Conservation (phyloP, 2,888 invertebrate species). For the Thera obeliscata region DNA sequence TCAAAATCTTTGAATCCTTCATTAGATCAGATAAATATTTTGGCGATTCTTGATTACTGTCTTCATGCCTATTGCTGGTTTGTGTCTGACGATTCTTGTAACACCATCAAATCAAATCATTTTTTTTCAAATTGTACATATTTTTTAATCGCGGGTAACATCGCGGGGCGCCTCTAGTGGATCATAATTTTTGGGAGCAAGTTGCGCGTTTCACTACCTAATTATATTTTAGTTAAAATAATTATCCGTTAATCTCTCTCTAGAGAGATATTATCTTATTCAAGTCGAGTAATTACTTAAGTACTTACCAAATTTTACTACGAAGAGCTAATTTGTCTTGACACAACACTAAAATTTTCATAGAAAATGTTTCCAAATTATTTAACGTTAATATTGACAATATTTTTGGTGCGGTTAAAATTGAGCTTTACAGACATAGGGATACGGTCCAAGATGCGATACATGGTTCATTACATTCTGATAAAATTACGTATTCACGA, state of each 20-base stretch:
- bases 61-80: no score
- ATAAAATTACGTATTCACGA: constrained; percentile 7
- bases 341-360: constrained; percentile 11
- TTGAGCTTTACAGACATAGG: not conserved
- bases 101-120: no score
- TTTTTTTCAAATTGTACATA: no score
- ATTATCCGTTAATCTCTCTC: not conserved
- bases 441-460: not conserved
- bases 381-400: constrained; percentile 13
- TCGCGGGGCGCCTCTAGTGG: no score
- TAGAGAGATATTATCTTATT: not conserved
- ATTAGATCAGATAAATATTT: no score
- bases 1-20: no score
- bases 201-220: no score
- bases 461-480: not conserved
- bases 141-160: no score
- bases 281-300: not conserved
- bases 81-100: no score
- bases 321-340: constrained; percentile 17
- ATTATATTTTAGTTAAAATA: no score
- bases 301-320: not conserved
- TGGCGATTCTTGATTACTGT: no score
- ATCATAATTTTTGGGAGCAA: no score
- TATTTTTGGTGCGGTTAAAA: not conserved
- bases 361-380: constrained; percentile 16